These are phyloP conservation scores for Heteromurus nitidus DNA, from an alignment of 2,888 invertebrate genomes.

Conservation along the genomic window DNA sequence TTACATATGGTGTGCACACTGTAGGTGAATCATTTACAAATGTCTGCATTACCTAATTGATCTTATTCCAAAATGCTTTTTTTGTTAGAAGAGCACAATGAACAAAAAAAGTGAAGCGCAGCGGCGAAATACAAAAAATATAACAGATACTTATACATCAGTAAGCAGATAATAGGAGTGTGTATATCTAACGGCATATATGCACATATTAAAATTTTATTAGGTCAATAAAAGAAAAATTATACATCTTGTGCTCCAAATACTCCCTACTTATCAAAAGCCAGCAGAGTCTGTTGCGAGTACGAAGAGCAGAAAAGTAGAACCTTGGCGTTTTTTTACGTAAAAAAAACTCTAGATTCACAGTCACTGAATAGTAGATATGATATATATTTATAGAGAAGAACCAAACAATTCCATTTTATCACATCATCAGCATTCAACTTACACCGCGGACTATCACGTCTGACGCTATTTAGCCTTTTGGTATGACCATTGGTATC, in stretches of 20 bases:
- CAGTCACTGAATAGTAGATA: constrained; percentile 2
- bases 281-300: constrained; percentile 9
- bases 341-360: not conserved
- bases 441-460: not conserved
- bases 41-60: constrained; percentile 21
- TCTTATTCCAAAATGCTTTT: constrained; percentile 16
- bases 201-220: constrained; percentile 42
- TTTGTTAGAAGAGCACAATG: not conserved
- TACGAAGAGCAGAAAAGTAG: constrained; percentile 30
- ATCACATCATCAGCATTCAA: not conserved
- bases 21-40: not conserved
- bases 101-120: constrained; percentile 5
- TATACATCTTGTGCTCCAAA: constrained; percentile 68
- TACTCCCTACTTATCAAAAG: constrained; percentile 52
- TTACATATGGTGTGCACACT: not conserved
- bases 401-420: not conserved
- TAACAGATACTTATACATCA: not conserved
- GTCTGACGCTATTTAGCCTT: not conserved
- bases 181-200: not conserved
- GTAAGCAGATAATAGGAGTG: not conserved
- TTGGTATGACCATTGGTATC: not conserved
- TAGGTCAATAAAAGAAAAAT: constrained; percentile 71
- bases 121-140: not conserved
- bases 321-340: constrained; percentile 18
- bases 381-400: not conserved